Base-by-base conservation (phyloP, 1,140 invertebrate genomes). In the Diachasmimorpha longicaudata region DNA sequence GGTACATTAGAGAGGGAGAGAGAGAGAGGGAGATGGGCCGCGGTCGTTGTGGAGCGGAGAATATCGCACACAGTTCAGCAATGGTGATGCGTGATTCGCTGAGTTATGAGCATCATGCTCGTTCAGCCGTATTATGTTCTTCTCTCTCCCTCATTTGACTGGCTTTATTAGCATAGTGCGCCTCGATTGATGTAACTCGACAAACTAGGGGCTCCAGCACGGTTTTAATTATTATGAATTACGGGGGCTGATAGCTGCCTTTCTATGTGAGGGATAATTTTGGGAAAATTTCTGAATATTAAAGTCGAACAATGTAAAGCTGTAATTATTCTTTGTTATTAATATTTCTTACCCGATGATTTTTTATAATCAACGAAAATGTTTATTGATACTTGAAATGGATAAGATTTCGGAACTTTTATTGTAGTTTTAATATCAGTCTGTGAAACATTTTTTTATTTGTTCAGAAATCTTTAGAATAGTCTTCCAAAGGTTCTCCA, bases 51-150 rank as follows among this genome's bases (percentile, higher is more conserved):
- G 13, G 13, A 52, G 48, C 9, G 48, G n/a, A 6, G 48, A 16
- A 52, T 52, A 52, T 52, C 48, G n/a, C 48, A 52, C n/a, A 52
- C 48, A 52, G 48, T 52, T 52, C 48, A 52, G 16, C 48, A 14
- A 52, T 52, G 48, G 48, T 52, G 48, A 52, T 52, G 48, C 44
- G 39, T 69, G 69, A 78, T 75, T 75, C 72, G 73, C 72, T 72
- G 77, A 78, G 67, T 75, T 78, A 78, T 78, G 77, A 71, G 21
- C 72, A 39, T 44, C 48, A 16, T 36, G 31, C 14, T 68, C 73
- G n/a, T 21, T 25, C 46, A 9, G 52, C 44, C 67, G 8, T 48
- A 23, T 31, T 31, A 69, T 42, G 42, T 66, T 4, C 31, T 4
- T 66, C 58, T 66, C 58, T 66, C 58, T 66, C 58, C 10, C 25